Percentiles rank a stretch among this genome's conserved stretches.
These are phyloP conservation scores for Oxyruncus cristatus DNA, from an alignment of 2,113 vertebrate genomes.

Conservation along the genomic window DNA sequence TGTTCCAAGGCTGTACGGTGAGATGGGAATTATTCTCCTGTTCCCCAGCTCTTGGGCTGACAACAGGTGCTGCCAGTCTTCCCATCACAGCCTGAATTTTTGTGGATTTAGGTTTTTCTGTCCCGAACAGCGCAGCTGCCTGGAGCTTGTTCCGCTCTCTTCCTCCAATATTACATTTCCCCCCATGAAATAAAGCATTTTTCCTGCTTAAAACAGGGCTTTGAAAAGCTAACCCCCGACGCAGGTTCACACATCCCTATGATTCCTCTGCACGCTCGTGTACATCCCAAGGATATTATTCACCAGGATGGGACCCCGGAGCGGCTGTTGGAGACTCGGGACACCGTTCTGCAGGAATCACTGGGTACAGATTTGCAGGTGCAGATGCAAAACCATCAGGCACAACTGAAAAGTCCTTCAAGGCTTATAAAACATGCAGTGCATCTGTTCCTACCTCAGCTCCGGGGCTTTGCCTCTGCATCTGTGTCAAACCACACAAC, in stretches of 20 bases:
- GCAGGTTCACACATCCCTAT: not conserved
- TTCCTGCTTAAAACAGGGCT: not conserved
- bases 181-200: not conserved
- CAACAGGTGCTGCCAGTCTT: not conserved
- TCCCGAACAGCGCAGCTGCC: not conserved
- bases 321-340: not conserved
- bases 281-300: not conserved
- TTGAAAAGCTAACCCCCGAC: not conserved
- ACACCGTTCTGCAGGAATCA: not conserved
- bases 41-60: not conserved
- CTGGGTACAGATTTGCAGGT: slow-evolving; percentile 17
- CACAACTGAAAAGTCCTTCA: not conserved
- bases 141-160: not conserved
- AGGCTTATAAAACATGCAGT: slow-evolving; percentile 23
- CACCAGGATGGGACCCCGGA: not conserved
- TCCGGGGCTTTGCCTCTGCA: not conserved
- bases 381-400: slow-evolving; percentile 37
- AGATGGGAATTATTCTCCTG: accelerated
- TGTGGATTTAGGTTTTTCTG: not conserved
- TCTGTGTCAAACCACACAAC: not conserved
- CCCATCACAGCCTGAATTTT: not conserved
- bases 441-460: slow-evolving; percentile 24
- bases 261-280: not conserved
- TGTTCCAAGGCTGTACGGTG: not conserved
- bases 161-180: not conserved